Evolutionary conservation across 2,797 vertebrate genomes (phyloP), one percentile per base, ranked within the genome.

Genomic region (Chaetodon trifasciatus): DNA sequence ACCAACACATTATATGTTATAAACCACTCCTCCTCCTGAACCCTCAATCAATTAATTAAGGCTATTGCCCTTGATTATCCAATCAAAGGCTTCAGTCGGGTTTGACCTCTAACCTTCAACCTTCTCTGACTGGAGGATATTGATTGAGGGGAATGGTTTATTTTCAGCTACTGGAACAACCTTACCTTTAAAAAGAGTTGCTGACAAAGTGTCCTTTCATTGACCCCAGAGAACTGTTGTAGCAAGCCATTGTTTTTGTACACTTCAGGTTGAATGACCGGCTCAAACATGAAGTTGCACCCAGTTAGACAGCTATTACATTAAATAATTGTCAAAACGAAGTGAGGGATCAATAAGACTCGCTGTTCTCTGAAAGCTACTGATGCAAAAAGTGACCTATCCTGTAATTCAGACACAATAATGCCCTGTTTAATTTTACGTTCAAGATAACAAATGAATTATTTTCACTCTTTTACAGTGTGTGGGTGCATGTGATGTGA

Each of bases 21-120:
- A 89, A 94, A 89, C 91, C 91, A 84, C 78, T 81, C 87, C 88
- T 87, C 78, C 90, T 82, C 78, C 82, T 81, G 79, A 90, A 87
- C 88, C 83, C 76, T 70, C 44, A 81, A 91, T 95, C 89, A 75
- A 94, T 94, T 94, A 91, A 96, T 95, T 95, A 95, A 88, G 78
- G 85, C 86, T 88, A 88, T 88, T 91, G 88, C 82, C 91, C 93
- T 94, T 93, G 90, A 93, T 95, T 91, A 94, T 90, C 90, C 83
- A 93, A 91, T 93, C 86, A 86, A 61, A 84, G 85, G 65, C 91
- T 91, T 89, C 76, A 82, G 92, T 77, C 82, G 82, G 85, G 78
- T 87, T 92, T 91, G 90, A 92, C 94, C 94, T 93, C 91, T 90
- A 83, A 91, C 93, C 93, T 90, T 89, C 90, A 90, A 91, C 90